Percentiles rank a stretch among this genome's conserved stretches.
These are phyloP conservation scores for Anabas testudineus DNA, from an alignment of 2,797 vertebrate genomes.

Conservation along the genomic window DNA sequence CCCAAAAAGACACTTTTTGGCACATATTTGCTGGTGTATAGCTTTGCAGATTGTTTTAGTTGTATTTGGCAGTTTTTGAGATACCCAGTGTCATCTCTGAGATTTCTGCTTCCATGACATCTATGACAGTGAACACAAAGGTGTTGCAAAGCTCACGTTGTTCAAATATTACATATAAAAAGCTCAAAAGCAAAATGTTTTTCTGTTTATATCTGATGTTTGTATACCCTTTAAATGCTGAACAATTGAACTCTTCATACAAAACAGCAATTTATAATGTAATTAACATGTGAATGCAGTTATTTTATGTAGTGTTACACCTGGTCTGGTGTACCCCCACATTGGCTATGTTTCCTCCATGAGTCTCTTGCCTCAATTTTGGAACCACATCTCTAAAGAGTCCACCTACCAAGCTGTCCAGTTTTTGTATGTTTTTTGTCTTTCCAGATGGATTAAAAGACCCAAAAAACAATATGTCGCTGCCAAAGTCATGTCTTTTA, in stretches of 20 bases:
- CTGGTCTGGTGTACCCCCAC: background rate
- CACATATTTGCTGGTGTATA: background rate
- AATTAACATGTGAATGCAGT: background rate
- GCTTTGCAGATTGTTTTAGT: background rate
- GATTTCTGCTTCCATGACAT: no score
- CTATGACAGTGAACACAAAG: background rate
- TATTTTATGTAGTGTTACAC: background rate
- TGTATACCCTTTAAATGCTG: background rate
- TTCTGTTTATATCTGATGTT: no score
- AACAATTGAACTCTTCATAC: background rate
- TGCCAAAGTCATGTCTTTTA: background rate
- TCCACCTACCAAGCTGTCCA: background rate
- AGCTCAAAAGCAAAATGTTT: no score
- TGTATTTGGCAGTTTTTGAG: background rate
- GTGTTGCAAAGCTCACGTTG: background rate
- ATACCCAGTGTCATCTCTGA: background rate
- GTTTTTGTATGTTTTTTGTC: no score
- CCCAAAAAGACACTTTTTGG: no score
- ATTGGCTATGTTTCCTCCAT: background rate
- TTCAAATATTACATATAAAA: no score
- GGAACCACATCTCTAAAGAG: background rate
- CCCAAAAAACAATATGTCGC: no score
- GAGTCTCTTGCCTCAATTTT: background rate
- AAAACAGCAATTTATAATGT: background rate
- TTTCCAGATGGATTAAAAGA: no score